Base-by-base conservation (phyloP, 2,113 vertebrate species). In the Gambusia affinis region DNA sequence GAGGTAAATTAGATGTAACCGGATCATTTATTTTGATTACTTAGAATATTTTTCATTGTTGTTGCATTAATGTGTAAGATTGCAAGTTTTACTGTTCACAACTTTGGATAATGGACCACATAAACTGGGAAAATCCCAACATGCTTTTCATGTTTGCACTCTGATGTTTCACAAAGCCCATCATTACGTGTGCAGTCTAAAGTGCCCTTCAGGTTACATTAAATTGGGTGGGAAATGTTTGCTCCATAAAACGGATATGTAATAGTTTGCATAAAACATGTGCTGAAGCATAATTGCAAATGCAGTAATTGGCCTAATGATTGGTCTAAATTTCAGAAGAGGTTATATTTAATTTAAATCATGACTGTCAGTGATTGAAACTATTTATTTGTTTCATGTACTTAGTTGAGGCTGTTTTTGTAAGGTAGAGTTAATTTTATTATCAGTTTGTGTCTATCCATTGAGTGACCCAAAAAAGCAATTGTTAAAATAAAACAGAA, bases 1-100 rank as follows among this genome's bases (percentile, higher is more conserved):
- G 84, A 88, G 85, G 90, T 91, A 76, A 12, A 12, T 39, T 19
- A 37, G 12, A 57, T 27, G 39, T 10, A 54, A 35, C 29, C 7
- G 24, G 24, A 8, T 57, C 22, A 57, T n/a, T 57, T n/a, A 17
- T 57, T 24, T 57, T 3, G 19, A 8, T 57, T n/a, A 8, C 3
- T 57, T 24, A 57, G 51, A 7, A n/a, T n/a, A 7, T n/a, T 24
- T 57, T n/a, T 57, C 22, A 3, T 54, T 54, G 51, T 24, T 24
- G 22, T 22, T 54, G 35, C 35, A 11, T 57, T n/a, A 57, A 57
- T 24, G 19, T 24, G 47, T 54, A 19, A 54, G 5, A 57, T n/a
- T 57, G 8, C 17, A 57, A 57, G 22, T 57, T 57, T n/a, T 8
- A 1, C 51, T 57, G 19, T 57, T 57, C 19, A 57, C 7, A 57